phyloP scores from a whole-genome alignment of 2,797 vertebrate genomes.

The Platalea minor region DNA sequence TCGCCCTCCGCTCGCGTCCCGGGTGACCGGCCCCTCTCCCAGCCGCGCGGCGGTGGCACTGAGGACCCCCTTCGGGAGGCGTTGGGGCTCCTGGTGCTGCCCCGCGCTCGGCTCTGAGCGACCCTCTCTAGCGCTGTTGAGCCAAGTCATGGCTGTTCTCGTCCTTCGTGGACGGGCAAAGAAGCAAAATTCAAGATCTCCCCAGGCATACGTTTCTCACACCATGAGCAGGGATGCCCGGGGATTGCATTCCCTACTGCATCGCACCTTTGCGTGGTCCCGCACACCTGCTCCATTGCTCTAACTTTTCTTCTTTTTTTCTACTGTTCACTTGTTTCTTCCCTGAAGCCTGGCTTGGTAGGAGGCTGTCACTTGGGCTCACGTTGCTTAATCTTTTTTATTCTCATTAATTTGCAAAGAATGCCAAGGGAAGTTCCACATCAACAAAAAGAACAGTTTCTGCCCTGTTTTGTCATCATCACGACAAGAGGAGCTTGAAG shows the following conservation, averaged over 20 bases:
- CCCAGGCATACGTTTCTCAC: not conserved
- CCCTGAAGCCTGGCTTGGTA: too few relatives aligned
- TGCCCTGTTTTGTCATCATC: not conserved
- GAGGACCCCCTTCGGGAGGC: not conserved
- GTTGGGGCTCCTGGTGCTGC: not conserved
- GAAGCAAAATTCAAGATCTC: too few relatives aligned
- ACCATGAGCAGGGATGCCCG: rapidly evolving
- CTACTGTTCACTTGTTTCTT: not conserved
- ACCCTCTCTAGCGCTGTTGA: rapidly evolving
- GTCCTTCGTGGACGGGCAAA: not conserved
- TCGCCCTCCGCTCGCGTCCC: not conserved
- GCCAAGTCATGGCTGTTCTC: not conserved
- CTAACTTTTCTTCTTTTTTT: not conserved
- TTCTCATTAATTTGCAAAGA: not conserved
- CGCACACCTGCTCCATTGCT: not conserved
- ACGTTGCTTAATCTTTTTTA: not conserved
- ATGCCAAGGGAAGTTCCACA: not conserved
- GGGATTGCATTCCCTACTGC: not conserved
- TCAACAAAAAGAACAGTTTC: not conserved
- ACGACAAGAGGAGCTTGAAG: not conserved
- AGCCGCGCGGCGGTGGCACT: not conserved
- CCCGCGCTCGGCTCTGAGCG: not conserved
- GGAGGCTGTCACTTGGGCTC: not conserved
- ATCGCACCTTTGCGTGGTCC: rapidly evolving
- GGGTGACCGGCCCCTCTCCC: not conserved